These are phyloP conservation scores for Rhogogaster chlorosoma DNA, from an alignment of 2,888 invertebrate species.

Conservation along the genomic window DNA sequence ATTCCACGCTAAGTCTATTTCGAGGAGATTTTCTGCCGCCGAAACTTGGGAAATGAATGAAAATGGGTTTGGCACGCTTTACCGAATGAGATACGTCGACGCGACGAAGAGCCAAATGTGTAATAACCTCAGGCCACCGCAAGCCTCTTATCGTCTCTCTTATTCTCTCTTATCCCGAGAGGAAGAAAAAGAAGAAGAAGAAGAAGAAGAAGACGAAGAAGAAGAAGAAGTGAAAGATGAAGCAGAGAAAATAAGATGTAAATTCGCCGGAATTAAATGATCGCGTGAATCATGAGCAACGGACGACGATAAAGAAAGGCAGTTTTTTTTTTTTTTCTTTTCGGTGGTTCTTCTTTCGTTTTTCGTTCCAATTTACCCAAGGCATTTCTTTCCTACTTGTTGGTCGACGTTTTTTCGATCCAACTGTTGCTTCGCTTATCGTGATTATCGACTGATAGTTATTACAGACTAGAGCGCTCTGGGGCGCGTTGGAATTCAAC, in stretches of 20 bases:
- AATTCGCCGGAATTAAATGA: neutral
- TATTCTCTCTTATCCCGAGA: neutral
- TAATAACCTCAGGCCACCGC: constrained; percentile 28
- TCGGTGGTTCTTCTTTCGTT: neutral
- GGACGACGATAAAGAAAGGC: neutral
- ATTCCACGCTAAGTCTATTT: neutral
- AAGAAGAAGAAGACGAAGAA: neutral
- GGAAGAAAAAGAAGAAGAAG: neutral
- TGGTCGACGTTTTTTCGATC: constrained; percentile 25
- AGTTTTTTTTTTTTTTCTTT: neutral
- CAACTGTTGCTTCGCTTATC: constrained; percentile 43
- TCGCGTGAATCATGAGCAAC: neutral
- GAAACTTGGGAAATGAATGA: constrained; percentile 24
- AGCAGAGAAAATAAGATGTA: neutral
- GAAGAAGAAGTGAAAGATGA: neutral
- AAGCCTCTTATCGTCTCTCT: constrained; percentile 6
- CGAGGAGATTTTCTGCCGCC: constrained; percentile 31
- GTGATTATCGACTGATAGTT: constrained; percentile 41
- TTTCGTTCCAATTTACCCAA: constrained; percentile 9
- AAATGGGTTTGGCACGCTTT: constrained; percentile 41
- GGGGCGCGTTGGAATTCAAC: neutral
- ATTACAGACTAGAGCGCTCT: constrained; percentile 17
- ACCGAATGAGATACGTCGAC: constrained; percentile 20
- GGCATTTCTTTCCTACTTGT: constrained; percentile 27
- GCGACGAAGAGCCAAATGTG: constrained; percentile 34